Evolutionary conservation across 2,797 vertebrate genomes (phyloP), one percentile per base, ranked within the genome.

Genomic region (Lepilemur ruficaudatus): DNA sequence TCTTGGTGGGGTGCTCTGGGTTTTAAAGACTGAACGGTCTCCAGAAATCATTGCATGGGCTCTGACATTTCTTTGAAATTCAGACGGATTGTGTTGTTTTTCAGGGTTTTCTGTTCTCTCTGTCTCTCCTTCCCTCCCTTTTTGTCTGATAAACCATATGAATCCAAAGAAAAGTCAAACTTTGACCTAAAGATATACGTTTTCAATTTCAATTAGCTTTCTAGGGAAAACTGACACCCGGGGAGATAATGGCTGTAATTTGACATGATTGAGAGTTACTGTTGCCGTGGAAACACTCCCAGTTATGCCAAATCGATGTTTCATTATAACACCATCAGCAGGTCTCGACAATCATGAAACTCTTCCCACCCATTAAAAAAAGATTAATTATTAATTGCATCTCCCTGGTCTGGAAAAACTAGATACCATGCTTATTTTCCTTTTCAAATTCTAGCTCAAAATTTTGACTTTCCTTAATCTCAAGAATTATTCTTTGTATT

Each of bases 181-280:
- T 78, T 78, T 76, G 70, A 59, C 63, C 89, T 67, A 84, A 70
- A 32, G n/a, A 41, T 88, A 89, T 89, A 76, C 48, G 94, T 97
- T 97, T 96, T 46, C 94, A 70, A 22, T 50, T 97, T 98, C 91
- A 85, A 46, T 97, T 96, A 89, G 84, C 86, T 96, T 95, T 87
- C 52, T 22, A 12, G 48, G 82, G 93, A 86, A 97, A 88, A 76
- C 91, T 93, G 11, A 96, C 82, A 95, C 87, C 87, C 18, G 35
- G 35, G 59, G 65, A 97, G 85, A 97, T 73, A 97, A 97, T 46
- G 28, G n/a, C 50, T 35, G 1, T 93, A 92, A 30, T 82, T 92
- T 97, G 96, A 93, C 69, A 46, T 55, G 48, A 69, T 65, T 90
- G 91, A 96, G 86, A 90, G 52, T 70, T 87, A 52, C 20, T 0